Percentiles rank a stretch among this genome's conserved stretches.
Evolutionary conservation across 2,888 invertebrate species (phyloP).

Genomic region (Eupithecia exiguata): DNA sequence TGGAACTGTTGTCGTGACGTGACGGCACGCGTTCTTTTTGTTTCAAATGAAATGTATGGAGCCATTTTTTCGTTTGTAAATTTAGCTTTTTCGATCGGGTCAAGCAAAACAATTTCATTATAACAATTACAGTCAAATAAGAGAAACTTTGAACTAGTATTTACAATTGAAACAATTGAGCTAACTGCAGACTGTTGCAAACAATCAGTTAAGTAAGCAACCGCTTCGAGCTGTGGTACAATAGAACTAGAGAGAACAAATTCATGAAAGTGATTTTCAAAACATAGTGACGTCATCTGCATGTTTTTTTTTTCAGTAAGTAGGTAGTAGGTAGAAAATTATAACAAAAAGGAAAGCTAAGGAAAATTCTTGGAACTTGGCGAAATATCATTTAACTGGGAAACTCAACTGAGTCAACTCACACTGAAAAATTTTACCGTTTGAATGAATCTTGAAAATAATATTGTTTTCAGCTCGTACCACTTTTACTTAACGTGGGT

Average conservation of each 20-base stretch:
- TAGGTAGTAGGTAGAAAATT: too few species aligned
- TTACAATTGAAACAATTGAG: too few species aligned
- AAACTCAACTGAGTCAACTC: background rate
- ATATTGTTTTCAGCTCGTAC: background rate
- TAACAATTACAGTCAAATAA: too few species aligned
- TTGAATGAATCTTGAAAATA: background rate
- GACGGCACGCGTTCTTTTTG: background rate
- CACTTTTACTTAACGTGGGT: background rate
- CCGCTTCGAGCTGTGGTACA: too few species aligned
- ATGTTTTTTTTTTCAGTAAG: too few species aligned
- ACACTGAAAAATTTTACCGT: background rate
- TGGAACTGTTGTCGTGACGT: background rate
- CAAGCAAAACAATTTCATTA: too few species aligned
- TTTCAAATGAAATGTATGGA: background rate
- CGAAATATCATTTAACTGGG: background rate
- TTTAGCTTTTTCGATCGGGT: background rate
- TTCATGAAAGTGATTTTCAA: too few species aligned
- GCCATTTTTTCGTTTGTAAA: background rate
- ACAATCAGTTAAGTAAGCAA: too few species aligned
- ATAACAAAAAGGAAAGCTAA: background rate
- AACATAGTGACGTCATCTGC: too few species aligned
- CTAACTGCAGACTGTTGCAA: too few species aligned
- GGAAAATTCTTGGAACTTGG: background rate
- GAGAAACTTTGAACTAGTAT: too few species aligned
- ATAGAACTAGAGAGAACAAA: too few species aligned